Conservation (phyloP, 2,888 invertebrate genomes). For the Cordilura impudica region DNA sequence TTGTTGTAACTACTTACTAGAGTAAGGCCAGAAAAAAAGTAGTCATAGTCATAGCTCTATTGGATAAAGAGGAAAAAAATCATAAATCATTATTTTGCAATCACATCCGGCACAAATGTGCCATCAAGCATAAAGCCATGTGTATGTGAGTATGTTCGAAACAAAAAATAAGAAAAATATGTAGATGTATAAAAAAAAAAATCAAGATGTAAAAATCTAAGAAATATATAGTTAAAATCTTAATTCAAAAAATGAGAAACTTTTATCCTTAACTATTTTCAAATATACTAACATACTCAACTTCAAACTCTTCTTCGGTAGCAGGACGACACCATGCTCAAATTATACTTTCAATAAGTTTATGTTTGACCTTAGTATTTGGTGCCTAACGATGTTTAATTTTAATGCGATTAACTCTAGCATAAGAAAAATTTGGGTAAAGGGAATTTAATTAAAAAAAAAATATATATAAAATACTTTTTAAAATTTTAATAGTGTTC, state of each 20-base stretch:
- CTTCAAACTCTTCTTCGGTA: background rate
- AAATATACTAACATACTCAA: background rate
- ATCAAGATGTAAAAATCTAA: background rate
- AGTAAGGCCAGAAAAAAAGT: conserved; percentile 37
- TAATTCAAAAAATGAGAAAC: conserved; percentile 9
- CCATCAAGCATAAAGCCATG: conserved; percentile 58
- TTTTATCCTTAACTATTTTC: conserved; percentile 10
- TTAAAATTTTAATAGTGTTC: no score
- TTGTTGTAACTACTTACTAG: conserved; percentile 36
- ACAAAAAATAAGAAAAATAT: background rate
- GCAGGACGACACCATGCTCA: background rate
- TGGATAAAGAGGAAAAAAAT: conserved; percentile 66
- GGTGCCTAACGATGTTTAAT: no score
- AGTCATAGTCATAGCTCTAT: conserved; percentile 63
- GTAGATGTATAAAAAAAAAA: conserved; percentile 12
- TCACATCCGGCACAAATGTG: conserved; percentile 65
- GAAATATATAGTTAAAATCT: conserved; percentile 1
- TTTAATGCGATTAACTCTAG: no score
- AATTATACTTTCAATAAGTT: no score
- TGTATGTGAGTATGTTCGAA: conserved; percentile 24
- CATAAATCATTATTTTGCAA: conserved; percentile 70
- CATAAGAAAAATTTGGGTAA: background rate
- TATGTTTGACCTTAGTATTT: no score
- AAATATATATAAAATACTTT: no score
- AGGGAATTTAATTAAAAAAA: no score